These are phyloP conservation scores for Callipepla californica DNA, from an alignment of 2,113 vertebrate genomes.

Conservation along the genomic window DNA sequence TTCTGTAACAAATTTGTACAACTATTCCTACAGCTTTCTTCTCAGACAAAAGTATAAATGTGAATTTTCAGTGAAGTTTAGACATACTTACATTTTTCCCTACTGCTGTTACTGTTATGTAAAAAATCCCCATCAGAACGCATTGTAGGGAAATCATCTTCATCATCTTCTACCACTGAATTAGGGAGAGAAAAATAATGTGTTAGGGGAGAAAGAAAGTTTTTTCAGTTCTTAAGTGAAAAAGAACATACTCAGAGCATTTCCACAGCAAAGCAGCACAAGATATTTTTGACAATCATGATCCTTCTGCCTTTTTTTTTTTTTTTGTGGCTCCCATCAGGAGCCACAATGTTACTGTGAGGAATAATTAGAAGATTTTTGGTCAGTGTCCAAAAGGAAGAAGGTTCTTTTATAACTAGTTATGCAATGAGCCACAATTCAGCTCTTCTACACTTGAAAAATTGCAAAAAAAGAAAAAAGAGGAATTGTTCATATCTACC, in stretches of 20 bases:
- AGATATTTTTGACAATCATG: neutral
- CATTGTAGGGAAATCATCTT: constrained; percentile 91
- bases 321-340: neutral
- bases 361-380: neutral
- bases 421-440: neutral
- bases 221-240: neutral
- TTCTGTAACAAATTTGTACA: neutral
- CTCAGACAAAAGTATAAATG: neutral
- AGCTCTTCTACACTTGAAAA: neutral
- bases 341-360: neutral
- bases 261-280: neutral
- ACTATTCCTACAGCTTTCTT: neutral
- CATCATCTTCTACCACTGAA: constrained; percentile 94
- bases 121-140: constrained; percentile 90
- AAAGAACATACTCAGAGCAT: neutral
- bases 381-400: neutral
- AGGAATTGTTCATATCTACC: neutral
- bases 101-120: constrained; percentile 90
- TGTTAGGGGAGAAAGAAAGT: neutral
- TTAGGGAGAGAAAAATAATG: constrained; percentile 52
- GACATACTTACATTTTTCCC: constrained; percentile 89
- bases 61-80: neutral
- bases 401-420: neutral
- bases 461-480: neutral
- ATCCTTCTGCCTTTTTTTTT: rapidly evolving